Evolutionary conservation across 2,888 invertebrate genomes (phyloP), one percentile per base, ranked within the genome.

Genomic region (Anthophora plumipes): DNA sequence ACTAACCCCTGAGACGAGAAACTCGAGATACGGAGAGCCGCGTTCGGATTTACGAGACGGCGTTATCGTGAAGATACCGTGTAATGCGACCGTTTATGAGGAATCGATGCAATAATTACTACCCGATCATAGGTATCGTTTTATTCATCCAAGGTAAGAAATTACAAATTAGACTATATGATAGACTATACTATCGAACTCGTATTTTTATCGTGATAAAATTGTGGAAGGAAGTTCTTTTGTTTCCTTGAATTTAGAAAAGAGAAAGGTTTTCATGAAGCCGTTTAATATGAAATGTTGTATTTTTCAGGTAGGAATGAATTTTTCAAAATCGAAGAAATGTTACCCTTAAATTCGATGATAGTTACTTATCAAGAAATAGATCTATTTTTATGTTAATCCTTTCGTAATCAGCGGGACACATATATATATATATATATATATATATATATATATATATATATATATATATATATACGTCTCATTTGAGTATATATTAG

Each of bases 61-160:
- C 20, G 25, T 37, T 20, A 4, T 20, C 12, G 20, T 12, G 12
- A 52, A n/a, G n/a, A n/a, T n/a, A 54, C 20, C 68, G 37, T 69
- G 64, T 64, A 37, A 77, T 64, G 63, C 64, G n/a, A 59, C 12
- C 39, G 14, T 76, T 52, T 25, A 20, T 7, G 17, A 14, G 12
- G 12, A n/a, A 20, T 14, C 3, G 46, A 12, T 12, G 22, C 39
- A 31, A 41, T n/a, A 17, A 12, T n/a, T 48, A 46, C 43, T 20
- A n/a, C 25, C 54, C 57, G n/a, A 12, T 37, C 17, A 43, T 43
- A n/a, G 7, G 1, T 57, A 43, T 63, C 25, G 7, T 31, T 63
- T 63, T 11, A 14, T 50, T 63, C 31, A 17, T 57, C 12, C 22
- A 3, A 57, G 68, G 68, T 71, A 61, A 64, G 59, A 48, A 11